These are phyloP conservation scores for Mastigias papua DNA, from an alignment of 30 jellyfish, hydroid and myxozoan genomes.

Conservation along the genomic window DNA sequence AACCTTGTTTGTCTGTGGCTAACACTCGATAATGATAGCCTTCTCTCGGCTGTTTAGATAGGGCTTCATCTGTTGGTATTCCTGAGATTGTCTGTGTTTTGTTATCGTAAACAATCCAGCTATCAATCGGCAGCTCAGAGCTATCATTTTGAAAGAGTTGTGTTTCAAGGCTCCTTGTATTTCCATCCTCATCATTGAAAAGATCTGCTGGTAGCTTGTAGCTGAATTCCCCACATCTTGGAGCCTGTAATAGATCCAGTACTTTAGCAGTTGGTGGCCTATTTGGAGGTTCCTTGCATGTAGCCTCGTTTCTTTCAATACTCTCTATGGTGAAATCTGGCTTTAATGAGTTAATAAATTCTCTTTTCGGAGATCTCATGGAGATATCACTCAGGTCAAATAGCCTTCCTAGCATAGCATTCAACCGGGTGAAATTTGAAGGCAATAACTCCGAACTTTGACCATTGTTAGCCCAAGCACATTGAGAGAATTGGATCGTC, in stretches of 20 bases:
- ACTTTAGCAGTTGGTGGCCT: constrained; percentile 45
- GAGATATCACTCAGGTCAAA: constrained; percentile 19
- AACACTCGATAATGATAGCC: constrained; percentile 67
- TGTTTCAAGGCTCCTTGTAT: constrained; percentile 42
- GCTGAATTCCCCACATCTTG: constrained; percentile 73
- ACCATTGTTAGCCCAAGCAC: constrained; percentile 59
- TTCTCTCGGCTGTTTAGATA: constrained; percentile 43
- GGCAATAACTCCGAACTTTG: constrained; percentile 1
- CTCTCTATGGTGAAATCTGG: constrained; percentile 59
- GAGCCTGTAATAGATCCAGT: constrained; percentile 22
- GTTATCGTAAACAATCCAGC: constrained; percentile 69
- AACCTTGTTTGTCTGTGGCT: constrained; percentile 84
- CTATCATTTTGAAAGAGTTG: constrained; percentile 25
- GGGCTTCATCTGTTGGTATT: constrained; percentile 45
- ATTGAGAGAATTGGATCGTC: constrained; percentile 68
- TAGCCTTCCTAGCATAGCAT: background rate
- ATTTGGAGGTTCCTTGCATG: constrained; percentile 59
- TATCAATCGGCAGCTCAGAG: constrained; percentile 24
- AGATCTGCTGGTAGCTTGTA: constrained; percentile 60
- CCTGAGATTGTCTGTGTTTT: constrained; percentile 72
- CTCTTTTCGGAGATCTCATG: constrained; percentile 9
- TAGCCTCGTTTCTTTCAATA: constrained; percentile 15
- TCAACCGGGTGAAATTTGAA: constrained; percentile 53
- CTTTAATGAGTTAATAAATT: constrained; percentile 46
- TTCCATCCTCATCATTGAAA: constrained; percentile 69